phyloP scores from a whole-genome alignment of 30 jellyfish, hydroid and myxozoan genomes.

The Hydractinia echinata region DNA sequence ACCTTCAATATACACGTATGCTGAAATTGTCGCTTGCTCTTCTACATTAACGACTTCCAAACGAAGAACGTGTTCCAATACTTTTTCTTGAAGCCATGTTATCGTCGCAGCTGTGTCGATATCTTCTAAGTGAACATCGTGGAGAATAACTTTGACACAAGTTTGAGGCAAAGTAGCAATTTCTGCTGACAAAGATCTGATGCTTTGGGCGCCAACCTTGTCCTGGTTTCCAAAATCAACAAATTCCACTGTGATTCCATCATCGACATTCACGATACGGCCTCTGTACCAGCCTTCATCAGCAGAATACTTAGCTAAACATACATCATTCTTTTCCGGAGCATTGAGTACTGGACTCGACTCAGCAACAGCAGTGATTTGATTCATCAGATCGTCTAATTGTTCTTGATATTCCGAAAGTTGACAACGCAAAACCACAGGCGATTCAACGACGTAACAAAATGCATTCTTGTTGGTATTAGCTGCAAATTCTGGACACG shows the following conservation, averaged over 20 bases:
- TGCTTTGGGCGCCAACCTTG: background rate
- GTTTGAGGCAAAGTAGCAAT: slow-evolving; percentile 34
- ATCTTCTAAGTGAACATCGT: slow-evolving; percentile 54
- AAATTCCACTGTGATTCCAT: slow-evolving; percentile 39
- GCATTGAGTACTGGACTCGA: background rate
- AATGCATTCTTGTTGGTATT: background rate
- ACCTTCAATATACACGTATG: slow-evolving; percentile 30
- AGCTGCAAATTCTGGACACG: background rate
- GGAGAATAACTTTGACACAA: slow-evolving; percentile 15
- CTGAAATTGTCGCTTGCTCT: slow-evolving; percentile 17
- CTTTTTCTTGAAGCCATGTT: slow-evolving; percentile 39
- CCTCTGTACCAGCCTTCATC: slow-evolving; percentile 72
- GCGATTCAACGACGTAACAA: slow-evolving; percentile 51
- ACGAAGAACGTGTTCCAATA: slow-evolving; percentile 39
- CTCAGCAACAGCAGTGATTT: slow-evolving; percentile 2
- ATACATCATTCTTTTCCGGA: background rate
- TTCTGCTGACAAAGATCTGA: slow-evolving; percentile 23
- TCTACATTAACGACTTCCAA: slow-evolving; percentile 28
- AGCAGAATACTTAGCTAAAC: slow-evolving; percentile 18
- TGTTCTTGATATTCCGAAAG: slow-evolving; percentile 1
- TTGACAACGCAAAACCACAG: slow-evolving; percentile 26
- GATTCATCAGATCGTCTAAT: slow-evolving; percentile 22
- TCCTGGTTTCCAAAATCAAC: slow-evolving; percentile 60
- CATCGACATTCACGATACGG: slow-evolving; percentile 17
- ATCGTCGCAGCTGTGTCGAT: slow-evolving; percentile 42